Evolutionary conservation across 2,113 vertebrate species (phyloP).

Genomic region (Sturnira hondurensis): DNA sequence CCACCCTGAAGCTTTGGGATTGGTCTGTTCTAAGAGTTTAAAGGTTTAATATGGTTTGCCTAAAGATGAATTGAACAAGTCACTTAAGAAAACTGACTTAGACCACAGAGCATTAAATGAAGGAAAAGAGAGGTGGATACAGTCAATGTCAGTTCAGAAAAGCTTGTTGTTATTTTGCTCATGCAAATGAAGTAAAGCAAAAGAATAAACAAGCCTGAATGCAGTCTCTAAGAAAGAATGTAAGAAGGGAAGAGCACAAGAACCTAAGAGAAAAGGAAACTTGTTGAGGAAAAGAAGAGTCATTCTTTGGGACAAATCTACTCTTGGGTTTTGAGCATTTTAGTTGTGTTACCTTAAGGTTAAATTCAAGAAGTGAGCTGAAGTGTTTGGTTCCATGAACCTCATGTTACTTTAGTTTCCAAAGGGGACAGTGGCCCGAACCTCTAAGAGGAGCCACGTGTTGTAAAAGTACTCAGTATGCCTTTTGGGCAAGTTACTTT

Average conservation of each 20-base stretch:
- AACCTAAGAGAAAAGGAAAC: conserved; percentile 76
- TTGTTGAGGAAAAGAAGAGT: conserved; percentile 75
- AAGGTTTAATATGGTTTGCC: background rate
- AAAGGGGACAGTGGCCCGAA: conserved; percentile 27
- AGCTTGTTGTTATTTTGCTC: conserved; percentile 16
- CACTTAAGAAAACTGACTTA: background rate
- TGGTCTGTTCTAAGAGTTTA: conserved; percentile 84
- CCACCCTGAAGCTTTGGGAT: conserved; percentile 63
- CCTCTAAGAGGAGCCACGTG: background rate
- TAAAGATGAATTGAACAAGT: background rate
- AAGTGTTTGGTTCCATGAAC: conserved; percentile 10
- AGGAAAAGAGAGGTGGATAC: conserved; percentile 22
- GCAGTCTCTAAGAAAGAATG: conserved; percentile 50
- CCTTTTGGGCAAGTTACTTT: conserved; percentile 33
- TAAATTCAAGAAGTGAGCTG: conserved; percentile 34
- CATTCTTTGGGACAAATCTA: conserved; percentile 86
- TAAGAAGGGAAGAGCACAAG: conserved; percentile 78
- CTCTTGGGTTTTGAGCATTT: conserved; percentile 78
- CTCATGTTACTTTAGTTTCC: conserved; percentile 42
- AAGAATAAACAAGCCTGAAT: conserved; percentile 58
- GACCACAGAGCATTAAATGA: conserved; percentile 47
- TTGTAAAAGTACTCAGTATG: conserved; percentile 50
- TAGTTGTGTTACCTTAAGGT: conserved; percentile 1
- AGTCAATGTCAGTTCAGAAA: conserved; percentile 50
- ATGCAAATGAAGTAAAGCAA: conserved; percentile 24